phyloP scores from a whole-genome alignment of 2,797 vertebrate genomes.

The Notoglanidium macrostoma region DNA sequence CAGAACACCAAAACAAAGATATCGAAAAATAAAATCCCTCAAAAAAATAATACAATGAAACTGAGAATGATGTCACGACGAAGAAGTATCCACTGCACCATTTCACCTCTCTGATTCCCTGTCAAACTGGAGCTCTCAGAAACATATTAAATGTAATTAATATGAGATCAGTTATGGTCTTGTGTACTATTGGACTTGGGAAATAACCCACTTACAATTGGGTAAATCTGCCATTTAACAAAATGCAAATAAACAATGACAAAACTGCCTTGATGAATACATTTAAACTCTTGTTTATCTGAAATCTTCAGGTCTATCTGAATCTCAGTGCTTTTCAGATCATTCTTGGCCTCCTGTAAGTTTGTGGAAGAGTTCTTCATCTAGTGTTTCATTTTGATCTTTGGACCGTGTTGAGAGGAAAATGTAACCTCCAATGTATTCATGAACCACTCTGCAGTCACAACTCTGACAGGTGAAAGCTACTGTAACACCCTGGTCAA shows the following conservation, averaged over 20 bases:
- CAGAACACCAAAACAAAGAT: neutral
- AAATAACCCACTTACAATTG: neutral
- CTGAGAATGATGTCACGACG: neutral
- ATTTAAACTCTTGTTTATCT: neutral
- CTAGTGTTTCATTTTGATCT: constrained; percentile 93
- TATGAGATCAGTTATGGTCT: neutral
- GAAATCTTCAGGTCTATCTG: neutral
- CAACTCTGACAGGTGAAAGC: constrained; percentile 90
- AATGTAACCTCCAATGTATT: constrained; percentile 97
- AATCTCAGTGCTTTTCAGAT: constrained; percentile 50
- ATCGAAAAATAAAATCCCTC: neutral
- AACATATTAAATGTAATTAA: constrained; percentile 13
- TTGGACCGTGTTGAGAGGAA: constrained; percentile 96
- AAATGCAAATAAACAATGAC: constrained; percentile 10
- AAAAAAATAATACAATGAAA: neutral
- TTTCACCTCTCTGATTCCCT: neutral
- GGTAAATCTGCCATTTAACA: neutral
- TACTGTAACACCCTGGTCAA: constrained; percentile 89
- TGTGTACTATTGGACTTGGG: neutral
- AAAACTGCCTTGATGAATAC: constrained; percentile 7
- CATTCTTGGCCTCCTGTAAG: constrained; percentile 94
- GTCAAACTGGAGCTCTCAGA: neutral
- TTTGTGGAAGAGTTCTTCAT: constrained; percentile 97
- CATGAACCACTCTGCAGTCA: constrained; percentile 94
- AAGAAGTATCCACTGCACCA: neutral